Conservation (phyloP, 2,797 vertebrate genomes). For the Ambastaia sidthimunki region DNA sequence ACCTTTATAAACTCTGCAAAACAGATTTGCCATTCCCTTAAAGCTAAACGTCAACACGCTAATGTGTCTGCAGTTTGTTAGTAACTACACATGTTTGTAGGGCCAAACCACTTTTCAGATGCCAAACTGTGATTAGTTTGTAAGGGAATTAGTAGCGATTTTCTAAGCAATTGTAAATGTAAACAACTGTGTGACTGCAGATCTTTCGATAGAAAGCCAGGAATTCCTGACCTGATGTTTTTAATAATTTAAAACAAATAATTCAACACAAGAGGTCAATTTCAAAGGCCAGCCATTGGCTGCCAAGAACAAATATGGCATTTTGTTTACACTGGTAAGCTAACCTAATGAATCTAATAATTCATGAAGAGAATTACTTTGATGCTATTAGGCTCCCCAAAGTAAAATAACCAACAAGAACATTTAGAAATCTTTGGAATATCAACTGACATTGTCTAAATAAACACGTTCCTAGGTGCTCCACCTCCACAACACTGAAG, state of each 20-base stretch:
- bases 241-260: slow-evolving; percentile 57
- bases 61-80: slow-evolving; percentile 64
- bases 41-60: slow-evolving; percentile 62
- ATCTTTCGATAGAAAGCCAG: slow-evolving; percentile 23
- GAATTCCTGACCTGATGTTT: background rate
- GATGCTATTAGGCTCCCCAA: background rate
- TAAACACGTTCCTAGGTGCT: slow-evolving; percentile 17
- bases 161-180: slow-evolving; percentile 17
- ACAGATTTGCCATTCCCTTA: background rate
- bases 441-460: background rate
- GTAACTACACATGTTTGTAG: slow-evolving; percentile 55
- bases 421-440: slow-evolving; percentile 24
- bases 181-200: slow-evolving; percentile 24
- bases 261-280: slow-evolving; percentile 60
- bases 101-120: slow-evolving; percentile 42
- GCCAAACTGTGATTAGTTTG: slow-evolving; percentile 5
- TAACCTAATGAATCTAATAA: slow-evolving; percentile 27
- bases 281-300: slow-evolving; percentile 43
- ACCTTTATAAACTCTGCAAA: slow-evolving; percentile 16
- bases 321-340: slow-evolving; percentile 54
- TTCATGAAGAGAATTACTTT: slow-evolving; percentile 5
- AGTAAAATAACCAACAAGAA: background rate
- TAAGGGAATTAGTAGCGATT: slow-evolving; percentile 19
- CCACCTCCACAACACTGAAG: no score
- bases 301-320: slow-evolving; percentile 52